Conservation (phyloP, 2,797 vertebrate species). For the Chrysolophus pictus region DNA sequence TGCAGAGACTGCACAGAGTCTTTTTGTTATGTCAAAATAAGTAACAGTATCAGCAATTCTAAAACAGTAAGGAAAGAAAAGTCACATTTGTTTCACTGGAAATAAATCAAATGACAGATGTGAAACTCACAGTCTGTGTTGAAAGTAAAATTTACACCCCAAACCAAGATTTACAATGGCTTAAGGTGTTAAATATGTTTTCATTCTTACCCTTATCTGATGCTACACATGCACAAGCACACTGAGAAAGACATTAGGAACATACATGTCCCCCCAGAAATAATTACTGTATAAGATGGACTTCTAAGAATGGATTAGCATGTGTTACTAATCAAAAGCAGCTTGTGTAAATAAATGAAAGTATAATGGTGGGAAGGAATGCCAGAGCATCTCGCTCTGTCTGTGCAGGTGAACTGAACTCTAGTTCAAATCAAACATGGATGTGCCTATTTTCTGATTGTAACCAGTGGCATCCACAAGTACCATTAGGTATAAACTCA, state of each 20-base stretch:
- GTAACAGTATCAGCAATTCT: neutral
- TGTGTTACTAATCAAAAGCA: neutral
- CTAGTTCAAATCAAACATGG: neutral
- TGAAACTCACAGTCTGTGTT: neutral
- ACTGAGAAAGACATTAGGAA: neutral
- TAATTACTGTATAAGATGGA: neutral
- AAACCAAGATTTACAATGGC: neutral
- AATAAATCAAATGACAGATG: neutral
- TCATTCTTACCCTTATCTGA: neutral
- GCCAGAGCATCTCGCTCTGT: neutral
- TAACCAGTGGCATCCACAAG: neutral
- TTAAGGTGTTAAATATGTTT: neutral
- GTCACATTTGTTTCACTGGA: neutral
- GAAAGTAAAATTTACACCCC: neutral
- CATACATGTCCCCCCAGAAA: fast-evolving
- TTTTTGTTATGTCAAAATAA: neutral
- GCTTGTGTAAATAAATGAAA: neutral
- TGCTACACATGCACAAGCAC: neutral
- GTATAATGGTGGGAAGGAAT: neutral
- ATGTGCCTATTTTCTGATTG: neutral
- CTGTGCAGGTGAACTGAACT: neutral
- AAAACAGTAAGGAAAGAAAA: neutral
- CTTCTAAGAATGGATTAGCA: neutral
- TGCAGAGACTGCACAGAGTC: neutral
- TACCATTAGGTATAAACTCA: neutral